Evolutionary conservation across 2,797 vertebrate species (phyloP), one percentile per base, ranked within the genome.

Genomic region (Trematomus bernacchii): DNA sequence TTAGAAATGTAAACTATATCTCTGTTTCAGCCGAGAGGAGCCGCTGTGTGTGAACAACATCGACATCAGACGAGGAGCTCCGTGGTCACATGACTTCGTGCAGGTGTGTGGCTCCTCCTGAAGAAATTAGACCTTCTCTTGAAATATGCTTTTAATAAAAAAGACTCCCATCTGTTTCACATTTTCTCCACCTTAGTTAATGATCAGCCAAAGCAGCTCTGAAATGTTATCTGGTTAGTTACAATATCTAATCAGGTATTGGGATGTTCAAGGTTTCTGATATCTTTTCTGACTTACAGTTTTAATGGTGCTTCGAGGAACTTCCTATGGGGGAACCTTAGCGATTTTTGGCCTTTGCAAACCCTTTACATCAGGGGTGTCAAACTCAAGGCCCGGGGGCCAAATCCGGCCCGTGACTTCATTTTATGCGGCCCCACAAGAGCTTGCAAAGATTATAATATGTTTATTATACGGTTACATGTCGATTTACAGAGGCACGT

Each of bases 61-160:
- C 59, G 13, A 83, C 4, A 3, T 96, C 67, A 68, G 85, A 37
- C 89, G 94, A 76, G 87, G 88, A 55, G 43, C 64, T 64, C 84
- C 73, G 0, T 96, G 95, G 95, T 91, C 92, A 53, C 94, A 95
- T 82, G 94, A 96, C 76, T 90, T 94, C 54, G 89, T 95, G 43
- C 92, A 94, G 78, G 78, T 94, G 75, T 95, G 95, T 66, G 79
- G 62, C 57, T 40, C 19, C 52, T 64, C 15, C 59, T 87, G 69
- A 88, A 30, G 46, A 71, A 15, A n/a, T 4, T 40, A 43, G 21
- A 12, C 13, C 53, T 30, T 7, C 66, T 58, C 3, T 15, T 37
- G 33, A 9, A 37, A 37, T 37, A 8, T 37, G 33, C 33, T 37
- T 37, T 37, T 9, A 37, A 37, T 37, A 37, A 37, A n/a, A 67